Percentiles rank a stretch among this genome's conserved stretches.
Evolutionary conservation across 2,113 vertebrate species (phyloP).

Genomic region (Procavia capensis): DNA sequence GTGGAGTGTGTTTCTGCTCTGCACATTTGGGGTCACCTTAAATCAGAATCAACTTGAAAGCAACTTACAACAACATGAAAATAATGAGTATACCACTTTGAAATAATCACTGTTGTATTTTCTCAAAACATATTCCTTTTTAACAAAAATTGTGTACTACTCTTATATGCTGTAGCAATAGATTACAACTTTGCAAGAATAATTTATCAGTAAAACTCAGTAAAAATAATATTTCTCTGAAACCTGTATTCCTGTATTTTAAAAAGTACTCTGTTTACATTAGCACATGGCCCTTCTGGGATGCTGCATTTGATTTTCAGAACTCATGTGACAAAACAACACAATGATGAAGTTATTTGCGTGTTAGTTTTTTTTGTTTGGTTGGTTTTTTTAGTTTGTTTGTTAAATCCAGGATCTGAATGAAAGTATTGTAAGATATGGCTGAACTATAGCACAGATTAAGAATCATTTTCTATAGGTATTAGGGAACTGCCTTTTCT

Average conservation of each 20-base stretch:
- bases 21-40: too few species aligned
- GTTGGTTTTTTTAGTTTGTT: too few species aligned
- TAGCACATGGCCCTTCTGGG: not conserved
- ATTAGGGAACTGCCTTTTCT: not conserved
- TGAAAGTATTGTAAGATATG: constrained; percentile 40
- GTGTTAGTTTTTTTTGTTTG: constrained; percentile 10
- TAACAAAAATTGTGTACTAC: not conserved
- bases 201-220: not conserved
- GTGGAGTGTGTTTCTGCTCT: not conserved
- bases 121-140: constrained; percentile 1
- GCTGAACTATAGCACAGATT: not conserved
- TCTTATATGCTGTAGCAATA: not conserved
- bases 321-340: not conserved
- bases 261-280: not conserved
- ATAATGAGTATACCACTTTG: not conserved
- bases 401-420: not conserved
- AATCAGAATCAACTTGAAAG: not conserved
- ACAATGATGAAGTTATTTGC: not conserved
- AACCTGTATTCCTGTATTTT: not conserved
- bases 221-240: constrained; percentile 12
- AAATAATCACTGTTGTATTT: not conserved
- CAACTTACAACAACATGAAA: not conserved
- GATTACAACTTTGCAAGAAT: not conserved
- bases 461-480: constrained; percentile 7
- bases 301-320: constrained; percentile 41